These are phyloP conservation scores for Syrphus vitripennis DNA, from an alignment of 2,888 invertebrate species.

Conservation along the genomic window DNA sequence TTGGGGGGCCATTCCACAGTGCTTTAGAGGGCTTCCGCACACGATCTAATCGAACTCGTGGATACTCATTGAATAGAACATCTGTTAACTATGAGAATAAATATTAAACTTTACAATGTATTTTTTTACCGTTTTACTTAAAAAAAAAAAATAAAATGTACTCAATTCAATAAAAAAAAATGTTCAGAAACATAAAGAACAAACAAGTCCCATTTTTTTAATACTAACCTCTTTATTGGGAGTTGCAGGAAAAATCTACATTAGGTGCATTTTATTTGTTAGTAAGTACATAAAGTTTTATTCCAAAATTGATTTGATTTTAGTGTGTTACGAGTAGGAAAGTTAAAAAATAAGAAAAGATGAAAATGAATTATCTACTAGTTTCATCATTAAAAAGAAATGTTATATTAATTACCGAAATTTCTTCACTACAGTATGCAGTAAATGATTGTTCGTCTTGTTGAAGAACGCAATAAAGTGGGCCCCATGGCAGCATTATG, in stretches of 20 bases:
- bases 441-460: conserved; percentile 88
- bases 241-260: conserved; percentile 81
- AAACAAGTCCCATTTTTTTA: not conserved
- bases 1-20: conserved; percentile 84
- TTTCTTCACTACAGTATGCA: conserved; percentile 87
- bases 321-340: conserved; percentile 20
- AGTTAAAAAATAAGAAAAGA: conserved; percentile 38
- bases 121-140: not conserved
- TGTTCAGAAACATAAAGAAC: no score
- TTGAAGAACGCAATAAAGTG: conserved; percentile 87
- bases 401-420: conserved; percentile 83
- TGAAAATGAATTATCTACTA: conserved; percentile 16
- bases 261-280: conserved; percentile 43
- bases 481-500: conserved; percentile 84
- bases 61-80: conserved; percentile 81
- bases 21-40: conserved; percentile 82
- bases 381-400: not conserved
- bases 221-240: conserved; percentile 81
- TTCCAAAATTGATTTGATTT: conserved; percentile 44
- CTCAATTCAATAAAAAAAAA: not conserved
- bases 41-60: conserved; percentile 86
- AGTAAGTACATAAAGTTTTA: conserved; percentile 25
- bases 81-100: conserved; percentile 77
- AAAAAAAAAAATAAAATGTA: not conserved
- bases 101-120: not conserved